A percentile compares a stretch with the other conserved stretches of the same genome.
Conservation (phyloP, 1,140 invertebrate species). For the Battus philenor region DNA sequence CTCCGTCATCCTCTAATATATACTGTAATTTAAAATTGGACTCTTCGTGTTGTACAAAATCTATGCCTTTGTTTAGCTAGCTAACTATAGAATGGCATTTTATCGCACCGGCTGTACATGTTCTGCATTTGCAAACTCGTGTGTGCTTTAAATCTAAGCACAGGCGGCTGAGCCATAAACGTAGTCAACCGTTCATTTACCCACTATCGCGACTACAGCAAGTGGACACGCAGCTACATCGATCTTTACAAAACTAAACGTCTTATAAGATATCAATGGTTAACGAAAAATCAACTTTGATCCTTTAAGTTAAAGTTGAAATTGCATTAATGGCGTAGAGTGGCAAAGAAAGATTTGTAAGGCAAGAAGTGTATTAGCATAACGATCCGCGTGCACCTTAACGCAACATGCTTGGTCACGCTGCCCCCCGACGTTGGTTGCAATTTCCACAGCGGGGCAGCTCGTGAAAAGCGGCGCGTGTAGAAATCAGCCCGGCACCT, state of each 20-base stretch:
- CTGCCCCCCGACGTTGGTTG: constrained; percentile 60
- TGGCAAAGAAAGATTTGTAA: constrained; percentile 21
- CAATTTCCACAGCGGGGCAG: constrained; percentile 58
- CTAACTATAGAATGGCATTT: constrained; percentile 45
- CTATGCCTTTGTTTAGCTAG: constrained; percentile 27
- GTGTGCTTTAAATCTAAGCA: constrained; percentile 55
- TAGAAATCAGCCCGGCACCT: constrained; percentile 17
- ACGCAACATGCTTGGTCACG: constrained; percentile 72
- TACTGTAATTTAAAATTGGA: constrained; percentile 5
- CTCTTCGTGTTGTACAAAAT: not conserved
- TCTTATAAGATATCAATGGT: constrained; percentile 2
- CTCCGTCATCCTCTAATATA: too few species aligned
- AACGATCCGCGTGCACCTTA: constrained; percentile 68
- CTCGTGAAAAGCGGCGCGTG: constrained; percentile 47
- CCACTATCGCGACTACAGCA: constrained; percentile 60
- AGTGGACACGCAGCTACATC: constrained; percentile 54
- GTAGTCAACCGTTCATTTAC: constrained; percentile 73
- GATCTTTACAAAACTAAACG: constrained; percentile 20
- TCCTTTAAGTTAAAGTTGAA: constrained; percentile 10
- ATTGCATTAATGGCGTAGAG: constrained; percentile 9
- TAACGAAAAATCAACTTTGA: constrained; percentile 14
- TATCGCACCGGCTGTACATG: constrained; percentile 40
- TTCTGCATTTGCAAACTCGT: constrained; percentile 47
- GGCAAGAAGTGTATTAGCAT: constrained; percentile 57
- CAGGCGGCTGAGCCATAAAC: constrained; percentile 65